These are phyloP conservation scores for Podocnemis expansa DNA, from an alignment of 2,113 vertebrate species.

Conservation along the genomic window DNA sequence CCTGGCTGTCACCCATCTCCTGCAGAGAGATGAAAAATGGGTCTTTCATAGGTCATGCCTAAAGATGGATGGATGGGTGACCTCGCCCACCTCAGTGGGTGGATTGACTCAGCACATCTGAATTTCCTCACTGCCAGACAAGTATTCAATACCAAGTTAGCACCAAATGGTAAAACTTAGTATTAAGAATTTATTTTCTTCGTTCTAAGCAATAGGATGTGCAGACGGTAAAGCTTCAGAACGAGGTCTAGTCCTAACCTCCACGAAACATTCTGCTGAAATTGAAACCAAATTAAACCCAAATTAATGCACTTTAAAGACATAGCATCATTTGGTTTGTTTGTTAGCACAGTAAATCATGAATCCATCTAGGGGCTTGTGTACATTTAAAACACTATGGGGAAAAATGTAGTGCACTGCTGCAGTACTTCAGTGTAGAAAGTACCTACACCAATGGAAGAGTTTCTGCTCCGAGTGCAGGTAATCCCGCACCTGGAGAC, in stretches of 20 bases:
- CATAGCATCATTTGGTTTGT: neutral
- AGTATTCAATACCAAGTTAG: neutral
- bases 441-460: no score
- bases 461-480: no score
- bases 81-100: neutral
- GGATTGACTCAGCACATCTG: neutral
- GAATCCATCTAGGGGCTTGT: no score
- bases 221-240: neutral
- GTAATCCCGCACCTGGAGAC: no score
- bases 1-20: neutral
- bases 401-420: no score
- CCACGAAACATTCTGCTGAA: neutral
- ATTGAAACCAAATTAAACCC: neutral
- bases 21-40: neutral
- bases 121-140: neutral
- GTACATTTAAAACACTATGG: no score
- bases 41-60: neutral
- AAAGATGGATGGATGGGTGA: neutral
- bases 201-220: neutral
- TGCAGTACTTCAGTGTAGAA: no score
- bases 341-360: no score
- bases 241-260: neutral
- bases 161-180: neutral
- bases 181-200: neutral
- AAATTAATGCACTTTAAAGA: neutral